phyloP scores from a whole-genome alignment of 2,888 invertebrate genomes.

The Erannis defoliaria region DNA sequence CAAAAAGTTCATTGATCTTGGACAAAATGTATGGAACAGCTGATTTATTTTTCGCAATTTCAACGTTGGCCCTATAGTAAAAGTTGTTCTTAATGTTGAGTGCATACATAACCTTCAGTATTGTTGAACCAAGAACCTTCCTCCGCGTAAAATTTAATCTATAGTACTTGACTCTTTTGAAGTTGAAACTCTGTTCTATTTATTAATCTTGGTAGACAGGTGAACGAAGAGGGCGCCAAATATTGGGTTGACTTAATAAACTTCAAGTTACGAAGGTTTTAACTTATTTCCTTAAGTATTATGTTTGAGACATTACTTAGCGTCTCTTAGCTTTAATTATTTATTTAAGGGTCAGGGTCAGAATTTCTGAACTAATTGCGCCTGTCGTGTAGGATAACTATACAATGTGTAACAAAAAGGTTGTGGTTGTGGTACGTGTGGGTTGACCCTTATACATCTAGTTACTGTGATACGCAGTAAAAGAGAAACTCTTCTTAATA shows the following conservation, averaged over 20 bases:
- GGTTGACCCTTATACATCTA: too few relatives aligned
- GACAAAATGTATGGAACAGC: too few relatives aligned
- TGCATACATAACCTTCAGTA: too few relatives aligned
- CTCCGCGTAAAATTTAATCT: background rate
- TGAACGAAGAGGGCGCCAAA: conserved; percentile 25
- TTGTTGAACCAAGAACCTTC: background rate
- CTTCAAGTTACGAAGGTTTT: conserved; percentile 15
- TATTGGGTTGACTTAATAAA: conserved; percentile 26
- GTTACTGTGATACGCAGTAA: too few relatives aligned
- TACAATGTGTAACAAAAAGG: too few relatives aligned
- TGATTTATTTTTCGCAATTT: too few relatives aligned
- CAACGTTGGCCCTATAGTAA: too few relatives aligned
- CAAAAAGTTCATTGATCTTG: too few relatives aligned
- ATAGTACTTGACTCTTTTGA: background rate
- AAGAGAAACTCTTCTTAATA: too few relatives aligned
- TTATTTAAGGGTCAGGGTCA: background rate
- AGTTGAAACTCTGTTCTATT: background rate
- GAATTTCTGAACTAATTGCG: background rate
- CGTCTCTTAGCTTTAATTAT: conserved; percentile 6
- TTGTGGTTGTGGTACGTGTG: too few relatives aligned
- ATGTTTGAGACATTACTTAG: conserved; percentile 17
- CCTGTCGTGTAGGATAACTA: background rate
- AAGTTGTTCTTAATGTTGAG: too few relatives aligned
- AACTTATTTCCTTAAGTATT: conserved; percentile 16
- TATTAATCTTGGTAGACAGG: conserved; percentile 3